Conservation (phyloP, 2,113 vertebrate species). For the Deroptyus accipitrinus region DNA sequence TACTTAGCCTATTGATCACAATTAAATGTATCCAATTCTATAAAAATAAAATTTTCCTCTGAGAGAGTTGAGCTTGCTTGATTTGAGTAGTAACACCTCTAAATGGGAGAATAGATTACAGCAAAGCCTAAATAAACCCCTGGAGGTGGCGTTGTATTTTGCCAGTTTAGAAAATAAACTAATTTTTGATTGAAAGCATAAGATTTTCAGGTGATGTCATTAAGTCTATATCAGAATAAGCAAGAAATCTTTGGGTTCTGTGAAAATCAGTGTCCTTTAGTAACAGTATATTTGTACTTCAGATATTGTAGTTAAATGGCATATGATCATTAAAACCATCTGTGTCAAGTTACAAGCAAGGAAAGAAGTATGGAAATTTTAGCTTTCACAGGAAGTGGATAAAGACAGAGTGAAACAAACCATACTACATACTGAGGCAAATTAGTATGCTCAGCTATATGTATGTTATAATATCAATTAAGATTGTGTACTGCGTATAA, state of each 20-base stretch:
- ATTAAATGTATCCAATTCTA: not conserved
- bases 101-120: not conserved
- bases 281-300: not conserved
- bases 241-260: not conserved
- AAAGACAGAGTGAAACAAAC: not conserved
- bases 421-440: not conserved
- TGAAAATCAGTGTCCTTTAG: not conserved
- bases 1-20: not conserved
- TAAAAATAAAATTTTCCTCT: not conserved
- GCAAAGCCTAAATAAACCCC: not conserved
- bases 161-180: not conserved
- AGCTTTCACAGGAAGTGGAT: not conserved
- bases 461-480: not conserved
- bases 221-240: not conserved
- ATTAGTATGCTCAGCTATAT: not conserved
- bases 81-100: not conserved
- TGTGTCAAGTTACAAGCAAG: not conserved
- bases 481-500: conserved; percentile 13
- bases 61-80: not conserved
- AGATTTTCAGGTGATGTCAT: not conserved
- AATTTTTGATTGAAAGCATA: not conserved
- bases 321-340: not conserved
- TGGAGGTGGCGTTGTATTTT: not conserved
- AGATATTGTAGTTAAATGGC: not conserved
- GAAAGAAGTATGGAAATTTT: not conserved